Conservation (phyloP, 2,797 vertebrate genomes). For the Tangara arthus region DNA sequence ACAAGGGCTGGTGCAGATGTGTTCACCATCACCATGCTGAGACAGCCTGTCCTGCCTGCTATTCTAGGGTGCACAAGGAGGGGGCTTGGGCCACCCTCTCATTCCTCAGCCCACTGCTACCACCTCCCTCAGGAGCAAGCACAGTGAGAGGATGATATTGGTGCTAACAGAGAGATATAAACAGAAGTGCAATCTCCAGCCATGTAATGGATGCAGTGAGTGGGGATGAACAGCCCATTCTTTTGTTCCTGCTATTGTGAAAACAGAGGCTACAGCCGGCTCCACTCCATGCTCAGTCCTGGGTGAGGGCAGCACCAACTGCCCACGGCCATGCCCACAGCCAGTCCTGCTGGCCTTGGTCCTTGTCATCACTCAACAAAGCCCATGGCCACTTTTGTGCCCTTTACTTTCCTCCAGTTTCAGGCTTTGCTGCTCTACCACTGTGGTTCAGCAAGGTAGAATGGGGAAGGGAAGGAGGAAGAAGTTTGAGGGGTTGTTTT, state of each 20-base stretch:
- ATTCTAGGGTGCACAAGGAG: not conserved
- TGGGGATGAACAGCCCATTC: not conserved
- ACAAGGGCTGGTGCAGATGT: not conserved
- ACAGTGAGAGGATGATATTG: accelerated
- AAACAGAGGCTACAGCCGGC: not conserved
- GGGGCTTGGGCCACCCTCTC: not conserved
- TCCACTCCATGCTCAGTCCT: not conserved
- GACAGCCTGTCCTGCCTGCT: not conserved
- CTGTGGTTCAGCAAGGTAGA: not conserved
- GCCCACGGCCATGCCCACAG: not conserved
- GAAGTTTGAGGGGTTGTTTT: not conserved
- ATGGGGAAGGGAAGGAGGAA: not conserved
- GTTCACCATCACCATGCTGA: accelerated
- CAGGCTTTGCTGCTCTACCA: not conserved
- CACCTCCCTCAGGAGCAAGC: not conserved
- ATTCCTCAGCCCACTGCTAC: not conserved
- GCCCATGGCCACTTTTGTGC: not conserved
- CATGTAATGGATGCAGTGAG: not conserved
- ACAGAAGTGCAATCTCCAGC: not conserved
- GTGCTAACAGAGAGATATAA: not conserved
- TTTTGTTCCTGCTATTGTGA: slow-evolving; percentile 21
- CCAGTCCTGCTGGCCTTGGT: not conserved
- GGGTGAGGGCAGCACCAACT: not conserved
- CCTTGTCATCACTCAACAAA: not conserved
- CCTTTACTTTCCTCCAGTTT: not conserved